Evolutionary conservation across 2,888 invertebrate species (phyloP).

Genomic region (Marasmarcha lunaedactyla): DNA sequence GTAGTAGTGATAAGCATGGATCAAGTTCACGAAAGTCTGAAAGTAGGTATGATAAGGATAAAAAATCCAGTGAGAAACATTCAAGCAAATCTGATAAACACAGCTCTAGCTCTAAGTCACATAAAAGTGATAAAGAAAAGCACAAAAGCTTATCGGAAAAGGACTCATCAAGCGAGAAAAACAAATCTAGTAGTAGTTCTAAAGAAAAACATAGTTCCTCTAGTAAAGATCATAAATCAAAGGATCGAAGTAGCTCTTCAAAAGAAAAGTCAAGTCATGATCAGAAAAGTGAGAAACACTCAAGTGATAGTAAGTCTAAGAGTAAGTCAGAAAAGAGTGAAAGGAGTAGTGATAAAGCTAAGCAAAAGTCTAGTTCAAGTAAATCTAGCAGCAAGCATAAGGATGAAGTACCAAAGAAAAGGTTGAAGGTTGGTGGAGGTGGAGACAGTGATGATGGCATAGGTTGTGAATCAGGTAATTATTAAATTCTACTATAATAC

Average conservation of each 20-base stretch:
- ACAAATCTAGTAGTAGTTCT: conserved; percentile 33
- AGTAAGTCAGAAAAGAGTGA: conserved; percentile 31
- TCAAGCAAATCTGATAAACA: conserved; percentile 22
- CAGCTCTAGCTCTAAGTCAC: conserved; percentile 15
- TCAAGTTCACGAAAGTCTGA: conserved; percentile 18
- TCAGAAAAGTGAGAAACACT: conserved; percentile 43
- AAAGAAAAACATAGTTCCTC: conserved; percentile 48
- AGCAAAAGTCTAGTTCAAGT: conserved; percentile 41
- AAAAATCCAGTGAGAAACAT: conserved; percentile 15
- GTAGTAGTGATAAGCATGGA: conserved; percentile 20
- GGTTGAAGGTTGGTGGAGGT: conserved; percentile 25
- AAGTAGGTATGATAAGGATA: conserved; percentile 19
- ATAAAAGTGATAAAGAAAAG: conserved; percentile 19
- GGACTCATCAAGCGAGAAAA: conserved; percentile 22
- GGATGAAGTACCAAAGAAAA: conserved; percentile 59
- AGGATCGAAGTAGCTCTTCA: conserved; percentile 41
- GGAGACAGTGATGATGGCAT: conserved; percentile 73
- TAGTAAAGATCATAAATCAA: conserved; percentile 33
- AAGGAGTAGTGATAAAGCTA: conserved; percentile 34
- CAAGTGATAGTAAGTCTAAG: conserved; percentile 37
- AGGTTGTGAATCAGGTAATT: conserved; percentile 74
- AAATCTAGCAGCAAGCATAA: conserved; percentile 42
- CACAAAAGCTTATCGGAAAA: conserved; percentile 22
- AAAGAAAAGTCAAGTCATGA: conserved; percentile 42
- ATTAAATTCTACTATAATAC: not conserved